Base-by-base conservation (phyloP, 2,113 vertebrate genomes). In the Lagenorhynchus albirostris region DNA sequence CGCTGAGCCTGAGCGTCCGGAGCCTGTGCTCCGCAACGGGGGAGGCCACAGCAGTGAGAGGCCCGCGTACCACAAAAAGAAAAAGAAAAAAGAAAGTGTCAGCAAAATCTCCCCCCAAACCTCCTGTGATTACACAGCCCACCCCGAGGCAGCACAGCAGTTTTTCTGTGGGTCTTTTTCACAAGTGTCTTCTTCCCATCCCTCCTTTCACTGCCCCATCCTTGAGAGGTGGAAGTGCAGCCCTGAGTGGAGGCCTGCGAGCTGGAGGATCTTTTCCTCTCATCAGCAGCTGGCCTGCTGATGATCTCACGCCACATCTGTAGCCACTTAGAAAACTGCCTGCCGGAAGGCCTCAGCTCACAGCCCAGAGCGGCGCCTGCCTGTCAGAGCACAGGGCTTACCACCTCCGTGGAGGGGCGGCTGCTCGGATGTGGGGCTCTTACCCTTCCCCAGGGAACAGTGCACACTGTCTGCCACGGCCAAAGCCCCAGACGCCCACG, bases 291-390 rank as follows among this genome's bases (percentile, higher is more conserved):
- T 73, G 62, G 80, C 67, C 58, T 41, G 60, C 53, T 20, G 60
- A 6, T 31, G 60, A 47, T 47, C 41, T 95, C 79, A 15, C 25
- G 17, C 10, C 94, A 91, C 97, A 95, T 96, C 95, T 96, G 97
- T 10, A 94, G 67, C 71, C 95, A 96, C 97, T 97, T 95, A 93
- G 77, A 29, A 25, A 79, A 36, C 63, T 82, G 74, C 36, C 1
- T 7, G 55, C 55, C 29, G 9, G 89, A 71, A 82, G 95, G 47
- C 29, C 95, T 77, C 65, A 25, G 23, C 84, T 65, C 31, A 1
- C 38, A 68, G 81, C 73, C 44, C 0, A 0, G 31, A 71, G 65
- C 25, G 0, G 0, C 11, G 53, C 23, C 86, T 10, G 62, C 89
- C 47, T 67, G 77, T 87, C 93, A 68, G 76, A 25, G 77, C 3